A percentile compares a stretch with the other conserved stretches of the same genome.
Evolutionary conservation across 2,113 vertebrate genomes (phyloP).

Genomic region (Excalfactoria chinensis): DNA sequence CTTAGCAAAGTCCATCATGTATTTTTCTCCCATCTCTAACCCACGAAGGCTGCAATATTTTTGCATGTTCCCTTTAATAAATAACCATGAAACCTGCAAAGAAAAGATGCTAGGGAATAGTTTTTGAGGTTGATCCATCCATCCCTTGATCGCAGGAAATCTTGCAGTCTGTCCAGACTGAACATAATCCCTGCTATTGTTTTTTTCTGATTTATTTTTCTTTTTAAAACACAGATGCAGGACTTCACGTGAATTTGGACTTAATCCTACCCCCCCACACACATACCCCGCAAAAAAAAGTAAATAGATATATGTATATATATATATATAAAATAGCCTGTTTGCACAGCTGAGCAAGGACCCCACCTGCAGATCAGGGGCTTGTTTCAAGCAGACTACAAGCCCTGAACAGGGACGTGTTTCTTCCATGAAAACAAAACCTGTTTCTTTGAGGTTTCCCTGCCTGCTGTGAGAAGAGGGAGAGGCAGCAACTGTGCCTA

Average conservation of each 20-base stretch:
- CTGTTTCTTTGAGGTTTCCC: slow-evolving; percentile 50
- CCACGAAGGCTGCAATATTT: background rate
- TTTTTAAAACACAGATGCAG: slow-evolving; percentile 21
- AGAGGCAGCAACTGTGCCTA: background rate
- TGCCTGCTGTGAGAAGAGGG: slow-evolving; percentile 26
- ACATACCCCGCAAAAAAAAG: too few relatives aligned
- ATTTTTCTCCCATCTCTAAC: background rate
- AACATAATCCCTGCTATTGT: slow-evolving; percentile 49
- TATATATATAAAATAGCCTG: background rate
- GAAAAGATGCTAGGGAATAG: background rate
- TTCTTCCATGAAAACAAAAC: background rate
- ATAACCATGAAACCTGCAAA: background rate
- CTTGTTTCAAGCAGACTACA: background rate
- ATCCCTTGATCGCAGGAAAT: background rate
- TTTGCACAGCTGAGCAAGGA: slow-evolving; percentile 66
- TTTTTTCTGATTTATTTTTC: slow-evolving; percentile 24
- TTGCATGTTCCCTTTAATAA: background rate
- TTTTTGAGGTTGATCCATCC: background rate
- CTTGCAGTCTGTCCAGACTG: background rate
- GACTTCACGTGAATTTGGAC: slow-evolving; percentile 44
- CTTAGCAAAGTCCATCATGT: background rate
- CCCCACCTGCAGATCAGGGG: slow-evolving; percentile 35
- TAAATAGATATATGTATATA: too few relatives aligned
- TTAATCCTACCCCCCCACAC: slow-evolving; percentile 27
- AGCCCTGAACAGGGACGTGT: background rate